Evolutionary conservation across 2,797 vertebrate genomes (phyloP).

Genomic region (Chiloscyllium punctatum): DNA sequence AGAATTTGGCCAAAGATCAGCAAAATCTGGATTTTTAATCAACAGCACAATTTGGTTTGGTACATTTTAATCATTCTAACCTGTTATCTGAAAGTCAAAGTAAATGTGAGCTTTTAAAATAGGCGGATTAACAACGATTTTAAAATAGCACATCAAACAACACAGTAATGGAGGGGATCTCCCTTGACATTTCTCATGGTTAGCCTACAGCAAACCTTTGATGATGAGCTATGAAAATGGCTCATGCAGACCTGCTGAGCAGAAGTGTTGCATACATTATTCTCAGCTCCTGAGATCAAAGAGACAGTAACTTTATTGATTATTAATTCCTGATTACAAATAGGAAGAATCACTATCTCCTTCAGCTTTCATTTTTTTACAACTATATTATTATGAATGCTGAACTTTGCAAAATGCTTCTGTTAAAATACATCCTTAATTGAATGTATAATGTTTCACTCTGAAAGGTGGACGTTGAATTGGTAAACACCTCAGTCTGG

Average conservation of each 20-base stretch:
- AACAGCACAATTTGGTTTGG: background rate
- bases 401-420: background rate
- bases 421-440: too few relatives aligned
- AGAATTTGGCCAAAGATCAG: background rate
- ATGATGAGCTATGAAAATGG: background rate
- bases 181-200: background rate
- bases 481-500: too few relatives aligned
- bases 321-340: background rate
- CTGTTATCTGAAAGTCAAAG: background rate
- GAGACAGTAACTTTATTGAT: background rate
- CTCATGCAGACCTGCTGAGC: background rate
- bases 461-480: too few relatives aligned
- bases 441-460: too few relatives aligned
- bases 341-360: background rate
- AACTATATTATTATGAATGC: background rate
- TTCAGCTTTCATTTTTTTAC: background rate
- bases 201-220: background rate
- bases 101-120: background rate
- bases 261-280: background rate
- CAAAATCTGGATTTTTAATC: background rate
- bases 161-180: background rate
- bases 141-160: background rate
- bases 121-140: background rate
- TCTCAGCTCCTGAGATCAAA: background rate
- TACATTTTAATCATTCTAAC: background rate